Evolutionary conservation across 2,888 invertebrate genomes (phyloP).

Genomic region (Nebria salina): DNA sequence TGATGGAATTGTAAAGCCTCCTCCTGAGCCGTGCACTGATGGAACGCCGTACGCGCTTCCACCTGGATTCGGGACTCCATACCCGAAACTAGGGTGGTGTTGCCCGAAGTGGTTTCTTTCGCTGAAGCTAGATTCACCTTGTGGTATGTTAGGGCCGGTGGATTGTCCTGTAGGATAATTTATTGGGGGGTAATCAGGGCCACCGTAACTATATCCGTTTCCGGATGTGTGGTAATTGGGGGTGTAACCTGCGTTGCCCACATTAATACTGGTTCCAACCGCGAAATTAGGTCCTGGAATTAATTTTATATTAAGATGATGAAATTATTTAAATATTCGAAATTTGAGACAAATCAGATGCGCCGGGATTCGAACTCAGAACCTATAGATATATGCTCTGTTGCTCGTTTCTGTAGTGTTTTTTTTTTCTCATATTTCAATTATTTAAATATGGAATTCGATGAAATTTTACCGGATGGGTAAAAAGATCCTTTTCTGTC

Average conservation of each 20-base stretch:
- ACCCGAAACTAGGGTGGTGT: background rate
- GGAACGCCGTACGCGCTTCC: background rate
- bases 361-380: too few relatives aligned
- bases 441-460: too few relatives aligned
- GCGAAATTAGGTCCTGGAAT: constrained; percentile 16
- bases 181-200: constrained; percentile 11
- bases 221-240: constrained; percentile 35
- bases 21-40: background rate
- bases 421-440: too few relatives aligned
- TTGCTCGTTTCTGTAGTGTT: too few relatives aligned
- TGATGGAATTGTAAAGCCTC: background rate
- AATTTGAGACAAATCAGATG: too few relatives aligned
- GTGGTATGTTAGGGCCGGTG: background rate
- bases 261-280: constrained; percentile 14
- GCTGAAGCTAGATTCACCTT: background rate
- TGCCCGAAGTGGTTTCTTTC: background rate
- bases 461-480: constrained; percentile 18
- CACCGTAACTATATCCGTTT: constrained; percentile 43
- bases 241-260: background rate
- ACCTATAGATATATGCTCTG: too few relatives aligned
- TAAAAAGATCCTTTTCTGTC: constrained; percentile 35
- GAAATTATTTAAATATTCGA: too few relatives aligned
- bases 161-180: constrained; percentile 9
- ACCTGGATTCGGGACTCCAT: background rate
- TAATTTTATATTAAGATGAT: too few relatives aligned